Base-by-base conservation (phyloP, 1,140 invertebrate genomes). In the Drosophila ambigua region DNA sequence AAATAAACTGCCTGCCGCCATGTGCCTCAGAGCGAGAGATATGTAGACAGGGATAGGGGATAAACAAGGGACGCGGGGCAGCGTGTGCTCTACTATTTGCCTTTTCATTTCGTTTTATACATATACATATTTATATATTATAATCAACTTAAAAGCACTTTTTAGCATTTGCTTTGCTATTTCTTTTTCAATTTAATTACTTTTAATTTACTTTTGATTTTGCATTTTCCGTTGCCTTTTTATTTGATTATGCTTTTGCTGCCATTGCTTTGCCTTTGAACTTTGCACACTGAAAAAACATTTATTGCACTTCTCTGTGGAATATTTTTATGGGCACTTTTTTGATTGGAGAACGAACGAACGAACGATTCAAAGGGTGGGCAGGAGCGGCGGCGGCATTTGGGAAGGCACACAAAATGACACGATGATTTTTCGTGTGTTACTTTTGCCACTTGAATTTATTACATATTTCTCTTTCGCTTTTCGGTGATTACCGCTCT, bases 281-380 rank as follows among this genome's bases (percentile, higher is more conserved):
- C 79, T 75, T 69, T 83, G 61, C 75, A 74, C 69, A 71, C 52
- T 16, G 64, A 69, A 69, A 67, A 69, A 69, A 69, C 63, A 68
- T 65, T 41, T 52, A 75, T 81, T 82, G 53, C 80, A 78, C 79
- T 74, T 72, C 44, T 51, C 62, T 59, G 11, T 39, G 35, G 35
- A 61, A 61, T 58, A 72, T 41, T 48, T 60, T 54, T 35, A 58
- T 55, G 43, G 53, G 51, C 64, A 78, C 52, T 62, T 63, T 66
- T 59, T 73, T 58, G 45, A 77, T 72, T 51, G 64, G 62, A 67
- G 51, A 49, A 28, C 61, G 20, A 39, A 41, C 61, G 20, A 39
- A 41, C 49, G 67, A 28, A 44, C 58, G 69, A 52, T 64, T 74
- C 20, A 39, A 43, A 46, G 55, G 53, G 60, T 39, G 35, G 35